These are phyloP conservation scores for Echiichthys vipera DNA, from an alignment of 2,797 vertebrate species.

Conservation along the genomic window DNA sequence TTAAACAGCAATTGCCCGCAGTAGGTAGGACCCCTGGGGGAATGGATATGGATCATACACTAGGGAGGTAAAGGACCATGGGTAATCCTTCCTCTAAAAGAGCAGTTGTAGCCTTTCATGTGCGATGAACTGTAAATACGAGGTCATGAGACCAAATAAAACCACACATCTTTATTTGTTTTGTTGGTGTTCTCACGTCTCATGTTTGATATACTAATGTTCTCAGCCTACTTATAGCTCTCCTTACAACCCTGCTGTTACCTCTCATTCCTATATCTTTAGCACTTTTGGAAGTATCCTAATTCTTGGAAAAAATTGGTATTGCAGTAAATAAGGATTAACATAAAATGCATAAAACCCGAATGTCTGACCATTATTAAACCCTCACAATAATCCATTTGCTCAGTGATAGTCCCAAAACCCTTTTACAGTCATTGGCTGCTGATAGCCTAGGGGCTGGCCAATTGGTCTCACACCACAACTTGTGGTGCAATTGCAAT, in stretches of 20 bases:
- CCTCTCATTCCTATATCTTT: too few relatives aligned
- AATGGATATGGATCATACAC: conserved; percentile 12
- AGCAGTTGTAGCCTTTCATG: conserved; percentile 9
- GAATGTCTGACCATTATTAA: too few relatives aligned
- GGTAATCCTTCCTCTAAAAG: conserved; percentile 37
- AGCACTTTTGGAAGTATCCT: background rate
- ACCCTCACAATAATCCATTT: background rate
- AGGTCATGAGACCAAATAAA: conserved; percentile 26
- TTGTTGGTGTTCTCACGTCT: background rate
- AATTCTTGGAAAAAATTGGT: background rate
- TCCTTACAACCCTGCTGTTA: too few relatives aligned
- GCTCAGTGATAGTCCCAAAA: background rate
- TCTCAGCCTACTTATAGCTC: background rate
- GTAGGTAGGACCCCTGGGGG: background rate
- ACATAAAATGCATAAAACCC: background rate
- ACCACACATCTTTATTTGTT: background rate
- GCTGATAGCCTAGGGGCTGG: background rate
- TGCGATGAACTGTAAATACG: conserved; percentile 12
- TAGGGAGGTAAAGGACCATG: conserved; percentile 35
- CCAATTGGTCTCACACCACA: background rate
- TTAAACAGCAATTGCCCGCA: conserved; percentile 4
- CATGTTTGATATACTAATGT: background rate
- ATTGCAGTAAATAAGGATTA: background rate
- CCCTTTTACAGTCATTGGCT: background rate
- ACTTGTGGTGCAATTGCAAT: background rate